phyloP scores from a whole-genome alignment of 2,888 invertebrate species.

The Plusia festucae region DNA sequence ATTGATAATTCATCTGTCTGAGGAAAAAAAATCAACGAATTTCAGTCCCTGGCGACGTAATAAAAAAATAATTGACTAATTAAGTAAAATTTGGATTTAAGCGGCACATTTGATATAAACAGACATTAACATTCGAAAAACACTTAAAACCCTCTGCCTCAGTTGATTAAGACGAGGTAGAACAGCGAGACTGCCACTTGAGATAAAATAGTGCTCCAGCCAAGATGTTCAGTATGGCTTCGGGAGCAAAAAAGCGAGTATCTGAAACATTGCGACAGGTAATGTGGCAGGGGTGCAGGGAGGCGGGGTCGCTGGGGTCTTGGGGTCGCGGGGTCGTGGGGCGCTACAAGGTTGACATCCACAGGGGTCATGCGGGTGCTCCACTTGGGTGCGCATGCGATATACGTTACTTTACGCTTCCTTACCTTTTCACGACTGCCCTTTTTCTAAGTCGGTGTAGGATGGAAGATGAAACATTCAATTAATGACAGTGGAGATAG shows the following conservation, averaged over 20 bases:
- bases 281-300: slow-evolving; percentile 61
- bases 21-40: slow-evolving; percentile 61
- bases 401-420: slow-evolving; percentile 74
- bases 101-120: slow-evolving; percentile 54
- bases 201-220: slow-evolving; percentile 46
- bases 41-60: slow-evolving; percentile 42
- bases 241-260: slow-evolving; percentile 73
- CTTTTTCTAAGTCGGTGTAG: slow-evolving; percentile 93
- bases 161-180: slow-evolving; percentile 44
- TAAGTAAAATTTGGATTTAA: slow-evolving; percentile 61
- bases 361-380: slow-evolving; percentile 85
- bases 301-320: slow-evolving; percentile 48
- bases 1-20: no score
- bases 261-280: slow-evolving; percentile 66
- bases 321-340: slow-evolving; percentile 41
- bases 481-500: slow-evolving; percentile 86
- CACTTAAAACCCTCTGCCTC: slow-evolving; percentile 41
- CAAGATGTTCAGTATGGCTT: slow-evolving; percentile 45
- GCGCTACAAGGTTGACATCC: slow-evolving; percentile 68
- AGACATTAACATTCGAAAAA: slow-evolving; percentile 44
- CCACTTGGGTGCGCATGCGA: slow-evolving; percentile 83
- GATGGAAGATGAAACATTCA: slow-evolving; percentile 88
- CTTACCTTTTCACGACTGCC: slow-evolving; percentile 96
- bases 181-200: slow-evolving; percentile 53
- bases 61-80: slow-evolving; percentile 40